A percentile compares a stretch with the other conserved stretches of the same genome.
Evolutionary conservation across 2,888 invertebrate genomes (phyloP).

Genomic region (Auanema freiburgensis): DNA sequence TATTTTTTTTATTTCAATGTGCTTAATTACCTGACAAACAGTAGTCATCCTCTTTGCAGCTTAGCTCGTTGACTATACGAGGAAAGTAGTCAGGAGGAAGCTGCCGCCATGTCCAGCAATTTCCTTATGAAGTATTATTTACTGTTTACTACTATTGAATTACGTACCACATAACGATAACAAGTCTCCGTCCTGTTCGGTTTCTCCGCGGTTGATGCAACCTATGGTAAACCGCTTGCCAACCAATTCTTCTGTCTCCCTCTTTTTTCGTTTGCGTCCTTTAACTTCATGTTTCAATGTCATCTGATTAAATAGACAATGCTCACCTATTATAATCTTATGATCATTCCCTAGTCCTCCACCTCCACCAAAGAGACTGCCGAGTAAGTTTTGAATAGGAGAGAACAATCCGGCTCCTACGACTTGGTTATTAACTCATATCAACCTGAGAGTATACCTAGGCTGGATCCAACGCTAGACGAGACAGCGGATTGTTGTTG

Average conservation of each 20-base stretch:
- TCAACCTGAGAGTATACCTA: too few relatives aligned
- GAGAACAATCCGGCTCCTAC: too few relatives aligned
- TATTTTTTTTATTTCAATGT: neutral
- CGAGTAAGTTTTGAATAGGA: too few relatives aligned
- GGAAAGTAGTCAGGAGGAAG: constrained; percentile 60
- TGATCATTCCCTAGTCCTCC: too few relatives aligned
- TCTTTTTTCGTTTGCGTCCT: neutral
- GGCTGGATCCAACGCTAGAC: too few relatives aligned
- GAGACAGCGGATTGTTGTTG: too few relatives aligned
- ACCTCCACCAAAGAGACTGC: too few relatives aligned
- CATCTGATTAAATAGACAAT: constrained; percentile 13
- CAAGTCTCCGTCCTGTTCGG: constrained; percentile 38
- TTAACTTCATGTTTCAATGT: constrained; percentile 19
- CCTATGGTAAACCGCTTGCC: constrained; percentile 54
- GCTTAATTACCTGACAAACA: constrained; percentile 50
- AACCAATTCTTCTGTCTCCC: constrained; percentile 16
- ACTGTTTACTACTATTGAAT: neutral
- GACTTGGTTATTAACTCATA: too few relatives aligned
- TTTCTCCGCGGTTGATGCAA: constrained; percentile 55
- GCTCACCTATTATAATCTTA: constrained; percentile 11
- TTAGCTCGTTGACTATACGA: constrained; percentile 54
- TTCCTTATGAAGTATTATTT: constrained; percentile 19
- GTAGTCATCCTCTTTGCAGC: constrained; percentile 54
- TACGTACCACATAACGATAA: constrained; percentile 20
- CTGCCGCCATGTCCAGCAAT: constrained; percentile 61